These are phyloP conservation scores for Palythoa heliodiscus DNA, from an alignment of 92 coral and sea anemone species.

Conservation along the genomic window DNA sequence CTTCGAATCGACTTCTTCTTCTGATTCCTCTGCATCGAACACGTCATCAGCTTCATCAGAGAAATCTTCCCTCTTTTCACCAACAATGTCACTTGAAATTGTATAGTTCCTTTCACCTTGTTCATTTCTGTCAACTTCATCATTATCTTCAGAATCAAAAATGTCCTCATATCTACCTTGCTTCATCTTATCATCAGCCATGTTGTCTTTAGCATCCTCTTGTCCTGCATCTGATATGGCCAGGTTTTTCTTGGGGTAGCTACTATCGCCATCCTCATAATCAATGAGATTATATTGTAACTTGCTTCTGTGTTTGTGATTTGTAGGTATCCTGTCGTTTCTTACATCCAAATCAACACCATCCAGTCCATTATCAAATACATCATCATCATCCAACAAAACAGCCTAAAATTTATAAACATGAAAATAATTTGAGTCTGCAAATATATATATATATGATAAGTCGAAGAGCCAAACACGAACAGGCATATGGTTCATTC, in stretches of 20 bases:
- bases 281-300: background rate
- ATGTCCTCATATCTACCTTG: conserved; percentile 52
- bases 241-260: background rate
- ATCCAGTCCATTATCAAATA: conserved; percentile 23
- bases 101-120: background rate
- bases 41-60: conserved; percentile 32
- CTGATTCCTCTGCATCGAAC: conserved; percentile 62
- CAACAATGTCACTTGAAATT: background rate
- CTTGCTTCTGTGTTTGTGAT: background rate
- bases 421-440: too few relatives aligned
- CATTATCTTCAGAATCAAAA: conserved; percentile 71
- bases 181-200: background rate
- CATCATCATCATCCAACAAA: conserved; percentile 27
- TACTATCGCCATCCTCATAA: background rate
- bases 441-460: too few relatives aligned
- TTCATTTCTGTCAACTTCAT: conserved; percentile 34
- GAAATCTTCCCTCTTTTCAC: background rate
- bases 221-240: background rate
- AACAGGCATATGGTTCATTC: too few relatives aligned
- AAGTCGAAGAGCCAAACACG: too few relatives aligned
- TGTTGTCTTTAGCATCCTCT: background rate
- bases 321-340: background rate
- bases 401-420: conserved; percentile 14
- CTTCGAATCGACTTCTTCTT: too few relatives aligned
- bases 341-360: background rate